Base-by-base conservation (phyloP, 2,797 vertebrate genomes). In the Rhynchonycteris naso region DNA sequence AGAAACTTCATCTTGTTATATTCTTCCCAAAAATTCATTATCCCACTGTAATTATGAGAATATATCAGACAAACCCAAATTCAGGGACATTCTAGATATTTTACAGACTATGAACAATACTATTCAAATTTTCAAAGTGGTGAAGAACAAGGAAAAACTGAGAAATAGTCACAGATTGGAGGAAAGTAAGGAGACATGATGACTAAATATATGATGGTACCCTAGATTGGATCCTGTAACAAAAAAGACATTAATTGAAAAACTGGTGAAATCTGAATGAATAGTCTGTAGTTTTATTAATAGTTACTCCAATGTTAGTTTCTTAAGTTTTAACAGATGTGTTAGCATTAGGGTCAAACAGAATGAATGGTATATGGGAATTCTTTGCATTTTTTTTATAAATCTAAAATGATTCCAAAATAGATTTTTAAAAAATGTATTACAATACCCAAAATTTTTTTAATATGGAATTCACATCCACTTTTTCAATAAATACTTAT, bases 351-450 rank as follows among this genome's bases (percentile, higher is more conserved):
- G 43, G 33, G 19, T 26, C 22, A 59, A 72, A 63, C 58, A 58
- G 14, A 50, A 28, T 52, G 58, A 93, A 47, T 35, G n/a, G 33
- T 47, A 38, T 75, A 47, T 69, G 50, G 68, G 61, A 66, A 71
- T 56, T 90, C 85, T 76, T 86, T 68, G 43, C 12, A 89, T 3
- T 87, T 94, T 68, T 95, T 87, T 35, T 94, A 1, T 78, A 90
- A 87, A 59, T 86, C 74, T 86, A 58, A 95, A 93, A 94, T 88
- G 83, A 58, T 52, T 84, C 75, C 66, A 78, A 87, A 90, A 63
- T 84, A 80, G 7, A 56, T 61, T 83, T 95, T 71, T 35, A 3
- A 0, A 15, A 33, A 59, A 85, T 72, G 16, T 74, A 16, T 56
- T 79, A 71, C 14, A 80, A 54, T 15, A 47, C 71, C 28, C 85